Evolutionary conservation across 2,797 vertebrate species (phyloP).

Genomic region (Sarcophilus harrisii): DNA sequence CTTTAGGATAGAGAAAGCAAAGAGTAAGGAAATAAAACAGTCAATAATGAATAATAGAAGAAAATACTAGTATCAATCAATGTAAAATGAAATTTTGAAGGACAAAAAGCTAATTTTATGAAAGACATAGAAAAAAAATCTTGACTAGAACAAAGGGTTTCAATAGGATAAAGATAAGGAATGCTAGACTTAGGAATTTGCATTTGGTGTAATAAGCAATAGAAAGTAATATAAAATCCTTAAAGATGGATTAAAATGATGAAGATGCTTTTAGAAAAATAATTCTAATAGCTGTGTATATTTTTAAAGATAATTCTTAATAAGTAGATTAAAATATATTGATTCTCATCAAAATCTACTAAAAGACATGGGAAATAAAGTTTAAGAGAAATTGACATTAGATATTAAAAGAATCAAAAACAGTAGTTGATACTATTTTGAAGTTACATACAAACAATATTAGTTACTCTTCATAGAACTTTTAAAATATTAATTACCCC

Average conservation of each 20-base stretch:
- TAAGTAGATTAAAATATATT: neutral
- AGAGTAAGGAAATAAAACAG: neutral
- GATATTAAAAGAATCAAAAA: neutral
- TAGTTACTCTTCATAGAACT: neutral
- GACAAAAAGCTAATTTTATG: neutral
- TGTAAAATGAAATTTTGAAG: neutral
- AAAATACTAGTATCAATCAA: neutral
- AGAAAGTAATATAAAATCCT: neutral
- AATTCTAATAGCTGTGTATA: too few species aligned
- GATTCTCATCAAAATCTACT: neutral
- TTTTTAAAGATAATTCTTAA: neutral
- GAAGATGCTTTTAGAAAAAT: neutral
- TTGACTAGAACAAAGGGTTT: neutral
- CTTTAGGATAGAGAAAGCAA: neutral
- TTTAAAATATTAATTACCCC: slow-evolving; percentile 7
- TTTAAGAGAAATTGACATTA: neutral
- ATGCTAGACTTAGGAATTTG: neutral
- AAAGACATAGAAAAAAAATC: neutral
- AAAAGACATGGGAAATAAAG: neutral
- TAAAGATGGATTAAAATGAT: neutral
- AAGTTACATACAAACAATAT: slow-evolving; percentile 18
- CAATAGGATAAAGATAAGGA: neutral
- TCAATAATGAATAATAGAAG: neutral
- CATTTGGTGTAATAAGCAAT: neutral
- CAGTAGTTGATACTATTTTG: neutral